These are phyloP conservation scores for Xestoiulus laeticollis DNA, from an alignment of 2,888 invertebrate species.

Conservation along the genomic window DNA sequence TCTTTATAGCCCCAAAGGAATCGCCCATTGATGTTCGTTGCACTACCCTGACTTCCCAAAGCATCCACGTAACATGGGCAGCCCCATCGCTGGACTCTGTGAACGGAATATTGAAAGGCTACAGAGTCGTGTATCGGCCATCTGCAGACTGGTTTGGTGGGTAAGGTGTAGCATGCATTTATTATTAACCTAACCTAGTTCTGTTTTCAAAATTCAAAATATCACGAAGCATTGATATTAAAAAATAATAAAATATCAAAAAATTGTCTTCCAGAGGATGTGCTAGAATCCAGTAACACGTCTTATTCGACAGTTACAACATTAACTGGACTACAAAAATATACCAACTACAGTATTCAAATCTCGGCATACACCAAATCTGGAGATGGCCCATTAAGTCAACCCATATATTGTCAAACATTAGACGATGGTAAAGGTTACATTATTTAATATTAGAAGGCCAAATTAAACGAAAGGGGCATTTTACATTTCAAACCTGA, in stretches of 20 bases:
- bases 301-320: neutral
- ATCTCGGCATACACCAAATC: conserved; percentile 93
- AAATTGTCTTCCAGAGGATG: conserved; percentile 4
- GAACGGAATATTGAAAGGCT: conserved; percentile 94
- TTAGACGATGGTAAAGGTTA: conserved; percentile 85
- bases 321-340: neutral
- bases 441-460: too few relatives aligned
- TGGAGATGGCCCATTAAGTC: conserved; percentile 90
- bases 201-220: neutral
- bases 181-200: too few relatives aligned
- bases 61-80: conserved; percentile 93
- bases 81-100: conserved; percentile 91
- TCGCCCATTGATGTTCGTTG: conserved; percentile 87
- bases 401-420: conserved; percentile 89
- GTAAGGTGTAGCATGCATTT: conserved; percentile 30
- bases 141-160: conserved; percentile 90
- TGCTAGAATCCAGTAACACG: neutral
- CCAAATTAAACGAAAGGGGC: too few relatives aligned
- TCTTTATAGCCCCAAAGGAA: conserved; percentile 63
- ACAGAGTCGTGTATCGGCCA: conserved; percentile 91
- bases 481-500: too few relatives aligned
- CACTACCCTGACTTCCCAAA: conserved; percentile 91
- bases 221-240: neutral
- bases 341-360: conserved; percentile 97
- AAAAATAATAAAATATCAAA: neutral